Percentiles rank a stretch among this genome's conserved stretches.
Conservation (phyloP, 2,888 invertebrate genomes). For the Dynastes maya region DNA sequence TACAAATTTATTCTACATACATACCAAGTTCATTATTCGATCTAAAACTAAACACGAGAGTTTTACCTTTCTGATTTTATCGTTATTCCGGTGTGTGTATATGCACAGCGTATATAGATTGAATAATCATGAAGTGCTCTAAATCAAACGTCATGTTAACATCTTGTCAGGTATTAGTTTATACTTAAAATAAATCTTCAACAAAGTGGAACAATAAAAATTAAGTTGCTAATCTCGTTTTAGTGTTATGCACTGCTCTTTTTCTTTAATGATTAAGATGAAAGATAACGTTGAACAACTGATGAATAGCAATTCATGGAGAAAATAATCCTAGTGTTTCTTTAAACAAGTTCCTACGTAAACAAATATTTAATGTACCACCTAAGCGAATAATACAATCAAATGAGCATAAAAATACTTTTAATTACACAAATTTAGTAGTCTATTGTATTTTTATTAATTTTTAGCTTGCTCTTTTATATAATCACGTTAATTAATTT, state of each 20-base stretch:
- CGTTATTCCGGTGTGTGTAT: conserved; percentile 37
- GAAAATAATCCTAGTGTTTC: neutral
- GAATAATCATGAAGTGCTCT: conserved; percentile 38
- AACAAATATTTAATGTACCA: no score
- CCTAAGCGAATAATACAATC: neutral
- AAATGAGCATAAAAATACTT: no score
- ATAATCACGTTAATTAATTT: no score
- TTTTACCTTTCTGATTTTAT: conserved; percentile 41
- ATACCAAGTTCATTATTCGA: conserved; percentile 43
- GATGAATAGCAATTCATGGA: conserved; percentile 9
- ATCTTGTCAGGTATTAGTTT: conserved; percentile 37
- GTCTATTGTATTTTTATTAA: no score
- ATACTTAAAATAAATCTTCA: conserved; percentile 29
- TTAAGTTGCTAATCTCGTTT: conserved; percentile 19
- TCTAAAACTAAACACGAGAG: conserved; percentile 36
- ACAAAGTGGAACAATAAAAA: conserved; percentile 26
- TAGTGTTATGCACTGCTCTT: neutral
- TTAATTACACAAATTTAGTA: no score
- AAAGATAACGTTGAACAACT: neutral
- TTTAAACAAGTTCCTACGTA: no score
- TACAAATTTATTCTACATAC: conserved; percentile 41
- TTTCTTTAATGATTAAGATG: conserved; percentile 13
- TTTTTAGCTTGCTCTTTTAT: no score
- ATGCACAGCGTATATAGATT: conserved; percentile 9
- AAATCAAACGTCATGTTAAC: conserved; percentile 41